phyloP scores from a whole-genome alignment of 2,797 vertebrate species.

The Danionella dracula region DNA sequence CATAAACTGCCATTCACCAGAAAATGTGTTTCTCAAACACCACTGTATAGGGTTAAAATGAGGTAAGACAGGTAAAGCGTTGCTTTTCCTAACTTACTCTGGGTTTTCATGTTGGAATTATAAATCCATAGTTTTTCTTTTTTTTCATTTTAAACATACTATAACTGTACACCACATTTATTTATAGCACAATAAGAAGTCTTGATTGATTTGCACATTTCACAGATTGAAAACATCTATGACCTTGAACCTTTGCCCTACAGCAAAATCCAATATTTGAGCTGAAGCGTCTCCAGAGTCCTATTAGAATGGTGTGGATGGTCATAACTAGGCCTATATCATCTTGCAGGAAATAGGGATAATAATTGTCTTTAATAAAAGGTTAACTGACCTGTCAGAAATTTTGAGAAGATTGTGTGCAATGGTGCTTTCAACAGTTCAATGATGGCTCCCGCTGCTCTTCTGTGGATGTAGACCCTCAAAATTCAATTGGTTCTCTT shows the following conservation, averaged over 20 bases:
- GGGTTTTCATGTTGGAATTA: too few species aligned
- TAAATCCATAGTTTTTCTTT: too few species aligned
- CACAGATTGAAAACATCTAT: not conserved
- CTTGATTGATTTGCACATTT: not conserved
- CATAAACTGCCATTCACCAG: too few species aligned
- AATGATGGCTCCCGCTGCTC: not conserved
- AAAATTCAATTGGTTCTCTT: not conserved
- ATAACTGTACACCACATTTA: not conserved
- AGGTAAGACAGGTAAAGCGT: too few species aligned
- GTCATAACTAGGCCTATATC: not conserved
- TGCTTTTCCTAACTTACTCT: too few species aligned
- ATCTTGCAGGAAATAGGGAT: constrained; percentile 8
- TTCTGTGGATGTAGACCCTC: not conserved
- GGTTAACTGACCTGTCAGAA: constrained; percentile 27
- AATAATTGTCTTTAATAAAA: constrained; percentile 27
- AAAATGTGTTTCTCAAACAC: too few species aligned
- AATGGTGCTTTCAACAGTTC: not conserved
- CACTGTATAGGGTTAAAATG: too few species aligned
- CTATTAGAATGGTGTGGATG: not conserved
- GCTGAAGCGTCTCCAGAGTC: not conserved
- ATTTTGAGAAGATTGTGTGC: not conserved
- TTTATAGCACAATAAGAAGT: not conserved
- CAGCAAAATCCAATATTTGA: not conserved
- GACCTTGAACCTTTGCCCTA: constrained; percentile 8
- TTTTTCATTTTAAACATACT: not conserved